Conservation (phyloP, 2,797 vertebrate genomes). For the Steatocranus sp. region DNA sequence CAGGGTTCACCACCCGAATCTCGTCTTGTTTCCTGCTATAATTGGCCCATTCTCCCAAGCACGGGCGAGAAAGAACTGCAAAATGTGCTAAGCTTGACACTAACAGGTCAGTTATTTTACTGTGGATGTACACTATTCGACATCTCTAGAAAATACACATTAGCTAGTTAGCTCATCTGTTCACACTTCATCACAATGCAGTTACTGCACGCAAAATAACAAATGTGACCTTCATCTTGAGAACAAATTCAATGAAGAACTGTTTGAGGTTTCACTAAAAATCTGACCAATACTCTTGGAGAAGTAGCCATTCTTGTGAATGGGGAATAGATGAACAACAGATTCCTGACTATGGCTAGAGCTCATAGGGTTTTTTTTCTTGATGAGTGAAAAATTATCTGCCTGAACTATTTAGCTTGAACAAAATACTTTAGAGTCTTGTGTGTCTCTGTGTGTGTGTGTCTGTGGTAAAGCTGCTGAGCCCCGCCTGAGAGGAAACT, state of each 20-base stretch:
- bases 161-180: neutral
- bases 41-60: neutral
- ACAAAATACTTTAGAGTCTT: neutral
- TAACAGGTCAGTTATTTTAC: neutral
- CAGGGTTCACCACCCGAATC: conserved; percentile 16
- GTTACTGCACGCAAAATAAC: neutral
- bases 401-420: neutral
- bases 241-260: neutral
- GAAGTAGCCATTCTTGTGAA: neutral
- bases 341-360: neutral
- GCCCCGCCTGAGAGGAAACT: neutral
- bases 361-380: neutral
- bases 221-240: neutral
- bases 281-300: neutral
- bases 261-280: neutral
- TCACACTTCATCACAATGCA: neutral
- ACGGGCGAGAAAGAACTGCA: neutral
- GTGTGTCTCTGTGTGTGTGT: neutral
- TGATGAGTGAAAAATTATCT: neutral
- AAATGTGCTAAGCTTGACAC: neutral
- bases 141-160: neutral
- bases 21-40: neutral
- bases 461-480: neutral
- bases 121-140: neutral
- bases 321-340: neutral